These are phyloP conservation scores for Thrips palmi DNA, from an alignment of 1,140 invertebrate species.

Conservation along the genomic window DNA sequence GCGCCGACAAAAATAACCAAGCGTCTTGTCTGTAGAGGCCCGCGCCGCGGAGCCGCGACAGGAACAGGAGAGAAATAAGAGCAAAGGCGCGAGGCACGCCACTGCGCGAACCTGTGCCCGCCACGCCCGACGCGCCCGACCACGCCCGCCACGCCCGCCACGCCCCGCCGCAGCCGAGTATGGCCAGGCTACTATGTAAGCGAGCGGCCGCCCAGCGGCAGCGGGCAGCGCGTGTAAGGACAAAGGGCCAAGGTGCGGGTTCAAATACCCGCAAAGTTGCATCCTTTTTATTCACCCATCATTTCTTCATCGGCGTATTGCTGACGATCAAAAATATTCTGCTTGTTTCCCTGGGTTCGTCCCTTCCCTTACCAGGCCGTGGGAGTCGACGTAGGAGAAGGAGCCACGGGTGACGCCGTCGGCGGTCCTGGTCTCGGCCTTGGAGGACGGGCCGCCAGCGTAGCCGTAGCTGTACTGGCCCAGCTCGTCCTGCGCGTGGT, in stretches of 20 bases:
- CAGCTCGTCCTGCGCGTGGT: constrained; percentile 24
- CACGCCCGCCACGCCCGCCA: too few species aligned
- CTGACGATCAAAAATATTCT: constrained; percentile 10
- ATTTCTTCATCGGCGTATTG: neutral
- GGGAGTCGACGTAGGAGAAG: constrained; percentile 49
- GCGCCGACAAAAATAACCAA: too few species aligned
- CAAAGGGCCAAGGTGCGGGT: neutral
- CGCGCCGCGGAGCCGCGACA: too few species aligned
- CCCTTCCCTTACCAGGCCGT: constrained; percentile 44
- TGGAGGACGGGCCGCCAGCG: constrained; percentile 25
- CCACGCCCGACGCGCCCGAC: too few species aligned
- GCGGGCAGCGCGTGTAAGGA: neutral
- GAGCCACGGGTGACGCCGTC: constrained; percentile 46
- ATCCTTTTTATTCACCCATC: neutral
- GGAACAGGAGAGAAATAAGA: too few species aligned
- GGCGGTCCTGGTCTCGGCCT: constrained; percentile 28
- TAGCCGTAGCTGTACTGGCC: constrained; percentile 34
- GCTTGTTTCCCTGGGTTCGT: constrained; percentile 16
- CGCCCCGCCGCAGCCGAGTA: too few species aligned
- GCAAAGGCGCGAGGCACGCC: too few species aligned
- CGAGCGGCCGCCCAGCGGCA: constrained; percentile 5
- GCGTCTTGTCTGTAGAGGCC: too few species aligned
- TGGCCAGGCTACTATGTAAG: constrained; percentile 11
- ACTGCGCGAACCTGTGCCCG: too few species aligned
- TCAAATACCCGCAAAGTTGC: neutral